Conservation (phyloP, 2,113 vertebrate species). For the Hirundichthys speculiger region DNA sequence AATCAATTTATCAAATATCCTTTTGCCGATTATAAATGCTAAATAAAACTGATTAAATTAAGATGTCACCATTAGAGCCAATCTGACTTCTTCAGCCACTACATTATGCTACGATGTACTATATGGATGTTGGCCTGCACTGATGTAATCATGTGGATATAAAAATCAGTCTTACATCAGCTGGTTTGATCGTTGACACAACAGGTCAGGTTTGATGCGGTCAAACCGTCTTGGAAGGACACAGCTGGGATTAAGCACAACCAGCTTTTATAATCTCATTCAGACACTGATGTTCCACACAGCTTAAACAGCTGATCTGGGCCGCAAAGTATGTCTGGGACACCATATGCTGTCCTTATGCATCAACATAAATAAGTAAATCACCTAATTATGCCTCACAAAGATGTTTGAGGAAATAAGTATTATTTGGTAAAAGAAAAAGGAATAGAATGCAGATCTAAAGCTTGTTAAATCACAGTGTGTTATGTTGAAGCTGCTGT, state of each 20-base stretch:
- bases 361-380: background rate
- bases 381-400: too few relatives aligned
- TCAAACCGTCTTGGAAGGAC: conserved; percentile 22
- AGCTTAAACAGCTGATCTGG: conserved; percentile 16
- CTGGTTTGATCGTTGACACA: conserved; percentile 21
- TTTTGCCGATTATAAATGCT: background rate
- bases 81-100: background rate
- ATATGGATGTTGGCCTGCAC: background rate
- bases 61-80: too few relatives aligned
- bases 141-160: background rate
- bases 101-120: background rate
- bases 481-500: too few relatives aligned
- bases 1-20: background rate
- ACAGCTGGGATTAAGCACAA: conserved; percentile 44
- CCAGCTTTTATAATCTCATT: conserved; percentile 16
- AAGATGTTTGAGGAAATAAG: too few relatives aligned
- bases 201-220: conserved; percentile 15
- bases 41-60: background rate
- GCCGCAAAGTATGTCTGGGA: background rate
- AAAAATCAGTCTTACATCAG: conserved; percentile 4
- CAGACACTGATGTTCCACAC: conserved; percentile 10
- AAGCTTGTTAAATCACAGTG: too few relatives aligned
- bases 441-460: too few relatives aligned
- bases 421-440: too few relatives aligned
- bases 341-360: background rate